Evolutionary conservation across 2,888 invertebrate genomes (phyloP), one percentile per base, ranked within the genome.

Genomic region (Pammene fasciana): DNA sequence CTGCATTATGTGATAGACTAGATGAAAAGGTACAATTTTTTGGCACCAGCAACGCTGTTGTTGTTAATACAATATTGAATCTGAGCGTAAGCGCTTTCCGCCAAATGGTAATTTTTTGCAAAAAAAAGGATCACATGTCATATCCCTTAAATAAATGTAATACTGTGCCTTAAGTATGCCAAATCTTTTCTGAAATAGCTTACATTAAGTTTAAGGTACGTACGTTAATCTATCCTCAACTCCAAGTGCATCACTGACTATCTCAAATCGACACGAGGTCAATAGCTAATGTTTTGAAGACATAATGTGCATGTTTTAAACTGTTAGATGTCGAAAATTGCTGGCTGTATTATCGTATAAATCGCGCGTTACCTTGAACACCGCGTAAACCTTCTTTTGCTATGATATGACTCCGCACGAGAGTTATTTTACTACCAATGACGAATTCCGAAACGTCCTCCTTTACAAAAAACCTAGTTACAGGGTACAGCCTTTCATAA

Each of bases 231-330:
- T 45, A 59, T 45, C 59, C n/a, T 45, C 34, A 45, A 9, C 38
- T 38, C 34, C n/a, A 36, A 59, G 26, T 26, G 41, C 38, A 38
- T n/a, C n/a, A n/a, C n/a, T 57, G 16, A 14, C 14, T 50, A 34
- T 34, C 45, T 52, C 48, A 46, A 68, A 59, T 46, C 41, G 52
- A 64, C 68, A 65, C 68, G 52, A 68, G 68, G 68, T 38, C 64
- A 54, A 11, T 34, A 38, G 11, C 11, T 18, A 56, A 68, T 64
- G 46, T 52, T 65, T 52, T 45, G 45, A 57, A 36, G 64, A 36
- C 45, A 38, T 54, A 60, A 60, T 67, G 43, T 54, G 45, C 57
- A 43, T 57, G 52, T n/a, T 57, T 26, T 13, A 48, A 43, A 14
- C 43, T 65, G 62, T 11, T 14, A 65, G 68, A 52, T 38, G 50